Base-by-base conservation (phyloP, 2,797 vertebrate genomes). In the Eulemur coronatus region DNA sequence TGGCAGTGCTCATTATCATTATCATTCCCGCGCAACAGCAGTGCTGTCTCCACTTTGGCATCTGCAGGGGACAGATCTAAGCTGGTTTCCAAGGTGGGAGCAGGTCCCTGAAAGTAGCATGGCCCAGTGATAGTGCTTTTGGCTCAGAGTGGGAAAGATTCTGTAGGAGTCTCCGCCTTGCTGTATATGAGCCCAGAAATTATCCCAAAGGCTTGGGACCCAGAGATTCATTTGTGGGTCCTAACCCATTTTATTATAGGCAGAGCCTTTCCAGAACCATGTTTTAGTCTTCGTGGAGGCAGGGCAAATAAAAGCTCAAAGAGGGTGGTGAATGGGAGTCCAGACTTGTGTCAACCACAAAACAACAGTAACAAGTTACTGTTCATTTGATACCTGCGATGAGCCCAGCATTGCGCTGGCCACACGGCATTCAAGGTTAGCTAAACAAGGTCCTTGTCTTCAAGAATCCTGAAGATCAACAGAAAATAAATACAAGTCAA, bases 401-500 rank as follows among this genome's bases (percentile, higher is more conserved):
- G 43, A 94, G 28, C 5, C 63, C 59, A 75, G 52, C 38, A 70
- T n/a, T 55, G 35, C 20, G 55, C 59, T 70, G 55, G 63, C 52
- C 72, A 48, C 7, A 46, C 65, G 50, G 38, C 52, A 90, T 5
- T 65, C 81, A 30, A 84, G n/a, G 76, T 72, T 73, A 96, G 84
- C 59, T 69, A 84, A 75, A 59, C 76, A 78, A 61, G 35, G n/a
- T 46, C 22, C 46, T 90, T 59, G 50, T n/a, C 87, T 70, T 73
- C 50, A 86, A 91, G 82, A 78, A 85, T 30, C 35, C 57, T 72
- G 57, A 13, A 94, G 52, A 84, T 26, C 50, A 94, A 59, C 50
- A 88, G 81, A 92, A 96, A 84, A 92, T 26, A 96, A 90, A 84
- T 35, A 41, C 22, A 90, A 26, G 22, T 67, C 61, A 61, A 28